A percentile compares a stretch with the other conserved stretches of the same genome.
Evolutionary conservation across 2,113 vertebrate species (phyloP).

Genomic region (Stictonetta naevosa): DNA sequence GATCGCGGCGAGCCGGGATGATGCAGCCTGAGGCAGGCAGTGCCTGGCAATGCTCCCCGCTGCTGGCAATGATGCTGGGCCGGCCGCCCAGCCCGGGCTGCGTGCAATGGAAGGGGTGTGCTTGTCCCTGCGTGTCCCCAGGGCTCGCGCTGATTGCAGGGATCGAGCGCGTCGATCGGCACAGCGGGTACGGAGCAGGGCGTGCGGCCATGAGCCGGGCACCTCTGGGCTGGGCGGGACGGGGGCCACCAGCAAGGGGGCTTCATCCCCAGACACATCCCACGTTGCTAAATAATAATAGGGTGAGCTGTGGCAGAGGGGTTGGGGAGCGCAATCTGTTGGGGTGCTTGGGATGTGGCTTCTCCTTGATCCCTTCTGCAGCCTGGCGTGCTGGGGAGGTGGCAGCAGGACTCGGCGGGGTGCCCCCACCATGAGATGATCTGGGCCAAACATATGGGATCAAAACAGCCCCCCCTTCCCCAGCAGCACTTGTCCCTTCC

Average conservation of each 20-base stretch:
- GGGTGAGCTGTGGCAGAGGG: not conserved
- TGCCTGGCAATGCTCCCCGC: not conserved
- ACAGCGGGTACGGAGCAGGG: not conserved
- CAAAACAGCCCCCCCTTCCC: conserved; percentile 13
- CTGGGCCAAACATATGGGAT: not conserved
- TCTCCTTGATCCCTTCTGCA: not conserved
- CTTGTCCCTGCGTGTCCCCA: not conserved
- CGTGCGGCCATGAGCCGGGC: not conserved
- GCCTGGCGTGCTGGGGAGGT: not conserved
- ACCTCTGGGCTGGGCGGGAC: fast-evolving
- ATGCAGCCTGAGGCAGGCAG: not conserved
- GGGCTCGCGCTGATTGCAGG: conserved; percentile 24
- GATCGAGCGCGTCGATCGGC: conserved; percentile 24
- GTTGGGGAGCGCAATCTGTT: not conserved
- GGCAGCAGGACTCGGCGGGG: not conserved
- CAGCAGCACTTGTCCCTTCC: not conserved
- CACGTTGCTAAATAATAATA: fast-evolving
- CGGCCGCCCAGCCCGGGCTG: not conserved
- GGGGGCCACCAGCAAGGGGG: not conserved
- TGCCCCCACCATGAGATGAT: fast-evolving
- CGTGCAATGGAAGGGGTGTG: conserved; percentile 51
- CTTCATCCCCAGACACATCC: not conserved
- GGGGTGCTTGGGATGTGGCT: not conserved
- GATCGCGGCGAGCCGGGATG: not conserved
- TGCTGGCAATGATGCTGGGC: not conserved